Evolutionary conservation across 2,888 invertebrate species (phyloP).

Genomic region (Troides helena): DNA sequence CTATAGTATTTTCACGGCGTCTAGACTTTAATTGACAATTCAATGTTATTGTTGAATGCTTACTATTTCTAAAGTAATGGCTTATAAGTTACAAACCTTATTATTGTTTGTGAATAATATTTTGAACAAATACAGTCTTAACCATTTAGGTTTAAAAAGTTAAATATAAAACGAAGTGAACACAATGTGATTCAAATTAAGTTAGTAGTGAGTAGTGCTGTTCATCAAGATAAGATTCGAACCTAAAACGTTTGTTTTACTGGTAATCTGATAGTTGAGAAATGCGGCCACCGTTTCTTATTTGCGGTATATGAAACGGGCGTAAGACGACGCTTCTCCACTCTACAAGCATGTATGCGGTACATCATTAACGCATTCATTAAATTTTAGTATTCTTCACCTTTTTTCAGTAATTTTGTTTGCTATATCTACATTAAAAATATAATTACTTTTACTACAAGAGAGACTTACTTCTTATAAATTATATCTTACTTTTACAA

Average conservation of each 20-base stretch:
- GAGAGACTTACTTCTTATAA: background rate
- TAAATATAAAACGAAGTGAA: background rate
- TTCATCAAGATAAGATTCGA: background rate
- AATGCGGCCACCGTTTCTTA: conserved; percentile 15
- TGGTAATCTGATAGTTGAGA: conserved; percentile 9
- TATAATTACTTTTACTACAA: background rate
- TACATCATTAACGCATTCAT: background rate
- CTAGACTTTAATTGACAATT: conserved; percentile 1
- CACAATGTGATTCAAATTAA: no score
- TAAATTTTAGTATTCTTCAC: background rate
- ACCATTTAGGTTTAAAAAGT: no score
- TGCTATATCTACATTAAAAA: background rate
- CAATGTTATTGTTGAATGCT: background rate
- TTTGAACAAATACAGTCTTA: no score
- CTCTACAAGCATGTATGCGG: background rate
- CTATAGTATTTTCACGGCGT: background rate
- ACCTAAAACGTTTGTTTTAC: background rate
- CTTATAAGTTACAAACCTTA: background rate
- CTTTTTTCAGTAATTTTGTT: background rate
- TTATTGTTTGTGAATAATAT: background rate
- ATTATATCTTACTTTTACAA: no score
- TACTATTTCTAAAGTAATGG: background rate
- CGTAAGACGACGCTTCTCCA: background rate
- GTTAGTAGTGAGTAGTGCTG: background rate
- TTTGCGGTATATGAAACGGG: conserved; percentile 22